phyloP scores from a whole-genome alignment of 2,797 vertebrate species.

The Lindbergichthys nudifrons region DNA sequence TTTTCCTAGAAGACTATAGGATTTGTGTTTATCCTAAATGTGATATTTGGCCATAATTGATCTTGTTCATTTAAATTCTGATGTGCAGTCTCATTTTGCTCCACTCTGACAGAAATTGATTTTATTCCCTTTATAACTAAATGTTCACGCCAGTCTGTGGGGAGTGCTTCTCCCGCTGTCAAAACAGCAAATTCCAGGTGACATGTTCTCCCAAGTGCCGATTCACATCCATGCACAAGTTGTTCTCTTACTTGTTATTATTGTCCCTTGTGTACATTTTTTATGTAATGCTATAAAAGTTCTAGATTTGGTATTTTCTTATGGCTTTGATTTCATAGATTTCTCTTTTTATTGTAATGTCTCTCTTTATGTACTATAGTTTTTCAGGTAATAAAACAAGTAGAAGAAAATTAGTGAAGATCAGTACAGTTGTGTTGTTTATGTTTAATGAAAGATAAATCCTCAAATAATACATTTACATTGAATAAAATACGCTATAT shows the following conservation, averaged over 20 bases:
- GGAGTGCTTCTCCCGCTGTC: neutral
- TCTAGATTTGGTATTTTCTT: neutral
- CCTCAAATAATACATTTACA: neutral
- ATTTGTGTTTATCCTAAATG: constrained; percentile 10
- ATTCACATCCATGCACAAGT: constrained; percentile 17
- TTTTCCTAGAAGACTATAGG: constrained; percentile 21
- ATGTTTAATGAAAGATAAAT: neutral
- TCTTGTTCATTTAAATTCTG: constrained; percentile 4
- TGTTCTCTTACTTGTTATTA: constrained; percentile 1
- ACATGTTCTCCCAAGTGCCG: neutral
- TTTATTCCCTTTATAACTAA: neutral
- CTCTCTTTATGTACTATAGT: neutral
- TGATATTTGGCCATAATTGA: constrained; percentile 15
- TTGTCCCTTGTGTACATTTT: neutral
- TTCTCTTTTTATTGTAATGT: neutral
- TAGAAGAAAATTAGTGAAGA: neutral
- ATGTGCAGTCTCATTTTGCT: constrained; percentile 25
- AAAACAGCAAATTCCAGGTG: neutral
- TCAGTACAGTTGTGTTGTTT: neutral
- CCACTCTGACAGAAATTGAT: constrained; percentile 3
- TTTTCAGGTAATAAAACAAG: neutral
- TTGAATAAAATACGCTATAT: neutral
- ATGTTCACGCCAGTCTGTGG: neutral
- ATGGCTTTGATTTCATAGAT: neutral
- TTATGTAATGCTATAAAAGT: neutral